Base-by-base conservation (phyloP, 1,140 invertebrate genomes). In the Heliconius hewitsoni region DNA sequence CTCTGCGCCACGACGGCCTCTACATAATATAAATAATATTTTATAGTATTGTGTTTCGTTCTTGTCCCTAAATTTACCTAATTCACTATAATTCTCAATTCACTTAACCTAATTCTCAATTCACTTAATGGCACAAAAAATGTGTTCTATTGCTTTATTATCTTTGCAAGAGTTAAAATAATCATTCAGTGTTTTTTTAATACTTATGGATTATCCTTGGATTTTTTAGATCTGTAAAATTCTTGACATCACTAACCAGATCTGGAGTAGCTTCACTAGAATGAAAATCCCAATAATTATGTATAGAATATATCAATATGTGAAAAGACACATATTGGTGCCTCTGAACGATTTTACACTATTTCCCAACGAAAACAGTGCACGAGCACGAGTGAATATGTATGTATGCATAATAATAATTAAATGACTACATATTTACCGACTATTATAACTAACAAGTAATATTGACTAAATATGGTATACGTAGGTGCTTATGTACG, bases 121-220 rank as follows among this genome's bases (percentile, higher is more conserved):
- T 87, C 77, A 82, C 80, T 86, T 86, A 83, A 90, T 89, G 81
- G 81, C 76, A 80, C 79, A 84, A 84, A 88, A 89, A 90, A 91
- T 89, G 73, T 88, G 89, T 90, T 91, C 86, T 82, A 88, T 85
- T 84, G 76, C 76, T 79, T 52, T 74, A 46, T 27, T 27, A 30
- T n/a, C 71, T 46, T 76, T 23, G 42, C 5, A 74, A 71, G 19
- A 77, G 50, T 71, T 42, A 77, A 74, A 74, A 46, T 42, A 66
- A n/a, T 9, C 19, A 34, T 42, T 27, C 30, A 18, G 60, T 66
- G 23, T 27, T 27, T 60, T 66, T 27, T 30, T 30, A 4, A 2
- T 27, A 27, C 8, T 42, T 42, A 11, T 46, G 3, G 13, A 46
- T 57, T 23, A 23, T 18, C 19, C 18, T 52, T 23, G 55, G n/a